A percentile compares a stretch with the other conserved stretches of the same genome.
These are phyloP conservation scores for Leucoptera coffeella DNA, from an alignment of 2,888 invertebrate genomes.

Conservation along the genomic window DNA sequence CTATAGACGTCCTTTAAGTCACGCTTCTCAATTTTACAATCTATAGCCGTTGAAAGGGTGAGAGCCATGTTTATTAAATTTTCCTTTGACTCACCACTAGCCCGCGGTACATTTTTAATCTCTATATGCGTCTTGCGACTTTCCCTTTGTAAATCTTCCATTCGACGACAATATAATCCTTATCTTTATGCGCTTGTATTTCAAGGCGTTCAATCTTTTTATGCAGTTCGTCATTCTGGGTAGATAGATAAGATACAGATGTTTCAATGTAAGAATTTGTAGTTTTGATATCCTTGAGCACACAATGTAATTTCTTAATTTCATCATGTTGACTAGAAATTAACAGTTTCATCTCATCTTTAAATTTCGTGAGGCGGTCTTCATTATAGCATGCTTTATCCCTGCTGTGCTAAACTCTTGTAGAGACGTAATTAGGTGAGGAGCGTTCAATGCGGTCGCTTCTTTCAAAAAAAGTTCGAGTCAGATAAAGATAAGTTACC, in stretches of 20 bases:
- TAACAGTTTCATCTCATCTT: too few species aligned
- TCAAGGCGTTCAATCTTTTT: slow-evolving; percentile 5
- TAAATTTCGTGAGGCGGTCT: too few species aligned
- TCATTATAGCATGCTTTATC: too few species aligned
- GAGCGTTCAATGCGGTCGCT: too few species aligned
- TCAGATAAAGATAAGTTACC: too few species aligned
- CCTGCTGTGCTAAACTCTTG: too few species aligned
- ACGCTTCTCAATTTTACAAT: slow-evolving; percentile 4
- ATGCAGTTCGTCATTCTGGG: slow-evolving; percentile 6
- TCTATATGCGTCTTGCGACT: slow-evolving; percentile 6
- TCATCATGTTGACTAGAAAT: too few species aligned
- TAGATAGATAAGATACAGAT: slow-evolving; percentile 3
- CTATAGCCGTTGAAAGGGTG: slow-evolving; percentile 4
- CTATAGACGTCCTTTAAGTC: slow-evolving; percentile 8
- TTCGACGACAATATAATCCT: slow-evolving; percentile 5
- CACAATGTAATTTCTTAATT: too few species aligned
- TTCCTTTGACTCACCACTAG: slow-evolving; percentile 5
- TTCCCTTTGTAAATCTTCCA: slow-evolving; percentile 6
- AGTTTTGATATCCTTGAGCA: slow-evolving; percentile 3
- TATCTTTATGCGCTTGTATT: slow-evolving; percentile 4
- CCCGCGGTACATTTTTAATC: slow-evolving; percentile 8
- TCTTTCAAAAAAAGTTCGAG: too few species aligned
- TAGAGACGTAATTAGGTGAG: too few species aligned
- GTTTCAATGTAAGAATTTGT: slow-evolving; percentile 5
- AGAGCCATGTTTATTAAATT: slow-evolving; percentile 6